Conservation (phyloP, 2,113 vertebrate species). For the human (Homo sapiens) region GRCh38 chr11:81058001-81058500, state of each 20-base stretch:
- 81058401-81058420: not conserved
- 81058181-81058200: not conserved
- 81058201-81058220: not conserved
- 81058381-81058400: not conserved
- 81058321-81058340: not conserved
- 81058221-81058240: not conserved
- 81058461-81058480: not conserved
- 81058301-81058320: not conserved
- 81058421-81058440: rapidly evolving
- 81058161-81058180: rapidly evolving
- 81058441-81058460: not conserved
- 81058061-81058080: not conserved
- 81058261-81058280: not conserved
- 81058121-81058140: not conserved
- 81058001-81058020: not conserved
- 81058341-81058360: not conserved
- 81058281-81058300: not conserved
- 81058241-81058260: not conserved
- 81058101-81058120: not conserved
- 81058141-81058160: too few species aligned
- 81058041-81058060: not conserved
- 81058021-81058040: not conserved
- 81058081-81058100: not conserved
- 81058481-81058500: not conserved
- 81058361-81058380: not conserved